These are phyloP conservation scores for Rhamnusium bicolor DNA, from an alignment of 2,888 invertebrate species.

Conservation along the genomic window DNA sequence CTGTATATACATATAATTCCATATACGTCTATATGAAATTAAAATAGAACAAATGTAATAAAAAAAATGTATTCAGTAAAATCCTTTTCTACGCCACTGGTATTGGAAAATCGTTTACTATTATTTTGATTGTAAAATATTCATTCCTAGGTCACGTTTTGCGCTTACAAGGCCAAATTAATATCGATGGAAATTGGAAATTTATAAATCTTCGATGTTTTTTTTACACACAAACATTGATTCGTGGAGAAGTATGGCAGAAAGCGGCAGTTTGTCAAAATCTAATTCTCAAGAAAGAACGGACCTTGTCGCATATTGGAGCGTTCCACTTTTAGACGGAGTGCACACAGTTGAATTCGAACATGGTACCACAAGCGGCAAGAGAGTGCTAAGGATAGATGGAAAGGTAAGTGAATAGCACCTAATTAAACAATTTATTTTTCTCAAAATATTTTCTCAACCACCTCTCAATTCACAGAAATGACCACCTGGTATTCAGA, in stretches of 20 bases:
- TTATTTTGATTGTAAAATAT: slow-evolving; percentile 19
- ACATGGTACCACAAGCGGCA: slow-evolving; percentile 92
- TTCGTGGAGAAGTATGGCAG: slow-evolving; percentile 14
- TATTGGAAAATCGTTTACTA: slow-evolving; percentile 9
- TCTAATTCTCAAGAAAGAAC: slow-evolving; percentile 57
- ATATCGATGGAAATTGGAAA: neutral
- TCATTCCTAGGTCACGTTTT: slow-evolving; percentile 5
- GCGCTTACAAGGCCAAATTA: neutral
- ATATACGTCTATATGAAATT: too few relatives aligned
- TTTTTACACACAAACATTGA: neutral
- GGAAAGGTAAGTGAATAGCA: slow-evolving; percentile 74
- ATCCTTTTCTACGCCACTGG: neutral
- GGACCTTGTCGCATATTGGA: slow-evolving; percentile 89
- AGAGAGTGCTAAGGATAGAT: slow-evolving; percentile 86
- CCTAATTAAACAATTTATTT: neutral
- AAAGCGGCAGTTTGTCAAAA: slow-evolving; percentile 30
- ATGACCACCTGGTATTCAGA: too few relatives aligned
- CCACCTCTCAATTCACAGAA: too few relatives aligned
- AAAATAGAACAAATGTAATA: too few relatives aligned
- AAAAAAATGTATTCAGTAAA: too few relatives aligned
- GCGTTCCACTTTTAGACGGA: slow-evolving; percentile 84
- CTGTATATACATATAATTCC: too few relatives aligned
- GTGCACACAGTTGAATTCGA: slow-evolving; percentile 87
- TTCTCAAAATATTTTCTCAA: too few relatives aligned
- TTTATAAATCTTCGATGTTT: slow-evolving; percentile 12